A percentile compares a stretch with the other conserved stretches of the same genome.
Evolutionary conservation across 1,140 invertebrate species (phyloP).

Genomic region (Condylostylus longicornis): DNA sequence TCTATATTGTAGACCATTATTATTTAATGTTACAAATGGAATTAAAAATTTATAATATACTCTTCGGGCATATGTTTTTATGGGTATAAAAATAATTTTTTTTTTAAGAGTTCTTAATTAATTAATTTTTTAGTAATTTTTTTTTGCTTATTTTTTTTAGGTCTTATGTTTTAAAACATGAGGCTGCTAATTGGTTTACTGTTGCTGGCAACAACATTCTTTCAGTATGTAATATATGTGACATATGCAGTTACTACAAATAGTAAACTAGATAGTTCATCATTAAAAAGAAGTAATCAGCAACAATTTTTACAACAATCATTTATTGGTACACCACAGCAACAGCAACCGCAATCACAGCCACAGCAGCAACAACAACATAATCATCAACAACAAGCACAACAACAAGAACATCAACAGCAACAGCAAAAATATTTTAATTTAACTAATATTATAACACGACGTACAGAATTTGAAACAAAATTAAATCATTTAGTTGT

Average conservation of each 20-base stretch:
- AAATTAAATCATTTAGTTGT: slow-evolving; percentile 67
- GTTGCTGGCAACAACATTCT: slow-evolving; percentile 7
- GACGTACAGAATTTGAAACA: slow-evolving; percentile 24
- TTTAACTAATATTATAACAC: slow-evolving; percentile 21
- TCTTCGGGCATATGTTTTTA: too few species aligned
- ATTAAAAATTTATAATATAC: too few species aligned
- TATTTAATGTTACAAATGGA: too few species aligned
- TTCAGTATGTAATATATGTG: slow-evolving; percentile 1
- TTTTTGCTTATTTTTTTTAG: slow-evolving; percentile 5
- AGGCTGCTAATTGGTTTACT: slow-evolving; percentile 6
- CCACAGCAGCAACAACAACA: too few species aligned
- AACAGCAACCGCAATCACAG: too few species aligned
- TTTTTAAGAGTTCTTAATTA: too few species aligned
- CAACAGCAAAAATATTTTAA: slow-evolving; percentile 3
- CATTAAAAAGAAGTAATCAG: not conserved
- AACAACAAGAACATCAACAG: not conserved
- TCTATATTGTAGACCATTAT: too few species aligned
- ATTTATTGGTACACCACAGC: not conserved
- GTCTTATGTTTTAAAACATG: slow-evolving; percentile 10
- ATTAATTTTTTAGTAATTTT: too few species aligned
- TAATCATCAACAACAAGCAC: too few species aligned
- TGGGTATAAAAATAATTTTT: too few species aligned
- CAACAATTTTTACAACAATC: not conserved
- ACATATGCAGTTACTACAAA: not conserved
- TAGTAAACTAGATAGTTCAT: not conserved